Conservation (phyloP, 2,888 invertebrate species). For the Luffia ferchaultella region DNA sequence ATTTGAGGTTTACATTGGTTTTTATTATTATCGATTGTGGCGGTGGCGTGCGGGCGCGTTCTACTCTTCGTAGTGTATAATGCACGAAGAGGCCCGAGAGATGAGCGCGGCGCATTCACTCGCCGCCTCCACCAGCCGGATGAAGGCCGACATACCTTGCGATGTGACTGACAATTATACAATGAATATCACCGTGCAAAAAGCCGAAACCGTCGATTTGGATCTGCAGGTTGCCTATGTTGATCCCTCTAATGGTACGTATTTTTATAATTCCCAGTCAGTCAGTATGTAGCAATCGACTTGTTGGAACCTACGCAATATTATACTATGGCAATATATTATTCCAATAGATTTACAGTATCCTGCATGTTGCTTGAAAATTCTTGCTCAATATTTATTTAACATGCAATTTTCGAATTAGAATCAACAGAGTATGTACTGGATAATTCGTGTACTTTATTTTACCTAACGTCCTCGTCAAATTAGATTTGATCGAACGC, state of each 20-base stretch:
- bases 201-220: slow-evolving; percentile 57
- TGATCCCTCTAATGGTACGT: slow-evolving; percentile 67
- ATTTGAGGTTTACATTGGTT: slow-evolving; percentile 51
- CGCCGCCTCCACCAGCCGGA: slow-evolving; percentile 68
- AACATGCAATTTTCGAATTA: too few species aligned
- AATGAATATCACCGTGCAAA: slow-evolving; percentile 45
- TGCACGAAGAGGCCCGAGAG: slow-evolving; percentile 75
- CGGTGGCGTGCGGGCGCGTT: slow-evolving; percentile 39
- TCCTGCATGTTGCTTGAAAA: too few species aligned
- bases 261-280: too few species aligned
- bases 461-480: too few species aligned
- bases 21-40: slow-evolving; percentile 31
- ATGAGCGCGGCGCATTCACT: slow-evolving; percentile 73
- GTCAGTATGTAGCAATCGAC: too few species aligned
- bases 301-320: too few species aligned
- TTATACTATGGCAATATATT: too few species aligned
- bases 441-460: too few species aligned
- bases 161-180: slow-evolving; percentile 52
- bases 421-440: too few species aligned
- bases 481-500: too few species aligned
- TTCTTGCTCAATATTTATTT: too few species aligned
- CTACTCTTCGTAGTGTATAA: slow-evolving; percentile 56
- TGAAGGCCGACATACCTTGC: slow-evolving; percentile 48
- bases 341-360: slow-evolving; percentile 25
- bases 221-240: slow-evolving; percentile 71